Evolutionary conservation across 2,113 vertebrate species (phyloP), one percentile per base, ranked within the genome.

Genomic region (Alethe castanea): DNA sequence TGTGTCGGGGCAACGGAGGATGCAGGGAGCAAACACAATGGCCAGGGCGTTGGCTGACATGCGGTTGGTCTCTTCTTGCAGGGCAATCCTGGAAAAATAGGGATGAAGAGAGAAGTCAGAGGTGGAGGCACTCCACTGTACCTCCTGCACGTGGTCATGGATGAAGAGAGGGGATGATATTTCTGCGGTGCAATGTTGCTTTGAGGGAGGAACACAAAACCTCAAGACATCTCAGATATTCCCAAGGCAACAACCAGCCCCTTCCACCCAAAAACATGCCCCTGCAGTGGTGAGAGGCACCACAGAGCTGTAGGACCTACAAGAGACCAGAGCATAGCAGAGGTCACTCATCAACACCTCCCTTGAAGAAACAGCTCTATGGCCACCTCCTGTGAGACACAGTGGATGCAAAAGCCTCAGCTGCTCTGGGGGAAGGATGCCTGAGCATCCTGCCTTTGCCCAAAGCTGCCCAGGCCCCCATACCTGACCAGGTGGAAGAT

Each of bases 401-500:
- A 7, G 74, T 1, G 1, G 50, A 33, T 29, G 11, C 25, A 42
- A 70, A 87, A 90, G 26, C 12, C 76, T 77, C 19, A 16, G 53
- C 12, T 36, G 0, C 25, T 88, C 24, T 0, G 0, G 38, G 33
- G 1, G 12, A 86, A 91, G 40, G 42, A 79, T 3, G 9, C 23
- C 53, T 11, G 35, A 50, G 7, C 38, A 36, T 24, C 26, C 53
- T 64, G 29, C 47, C 35, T 18, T 47, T 64, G n/a, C 33, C 54
- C 8, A 3, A 23, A 86, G 67, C 23, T 61, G 65, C 17, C 53
- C 59, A 25, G 14, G 59, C 57, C 35, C 79, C 78, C 65, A 28
- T 97, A 99, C 99, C 99, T 99, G 97, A 99, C 99, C 25, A 99
- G 98, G 96, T 99, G 99, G 97, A 99, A 99, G 89, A 99, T 98